A percentile compares a stretch with the other conserved stretches of the same genome.
Conservation (phyloP, 2,113 vertebrate species). For the Tetraodon nigroviridis region DNA sequence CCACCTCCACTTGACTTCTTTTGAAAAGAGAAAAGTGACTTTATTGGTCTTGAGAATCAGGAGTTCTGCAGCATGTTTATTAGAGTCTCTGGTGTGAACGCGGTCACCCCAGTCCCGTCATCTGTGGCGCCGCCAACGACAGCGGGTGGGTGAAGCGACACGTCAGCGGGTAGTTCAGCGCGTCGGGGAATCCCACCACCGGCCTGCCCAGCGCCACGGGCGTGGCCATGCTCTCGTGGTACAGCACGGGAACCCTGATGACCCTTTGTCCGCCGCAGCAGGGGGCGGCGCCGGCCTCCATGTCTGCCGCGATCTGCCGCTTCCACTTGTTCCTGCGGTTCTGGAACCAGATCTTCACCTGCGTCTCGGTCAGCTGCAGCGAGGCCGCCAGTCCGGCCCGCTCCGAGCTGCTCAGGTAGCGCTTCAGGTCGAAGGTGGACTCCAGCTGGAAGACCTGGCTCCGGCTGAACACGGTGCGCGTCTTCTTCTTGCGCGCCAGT, state of each 20-base stretch:
- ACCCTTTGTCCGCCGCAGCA: slow-evolving; percentile 79
- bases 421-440: slow-evolving; percentile 84
- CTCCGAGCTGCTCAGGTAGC: slow-evolving; percentile 84
- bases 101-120: slow-evolving; percentile 83
- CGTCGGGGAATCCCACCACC: slow-evolving; percentile 73
- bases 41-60: neutral
- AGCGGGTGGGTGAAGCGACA: slow-evolving; percentile 75
- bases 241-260: slow-evolving; percentile 83
- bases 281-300: slow-evolving; percentile 75
- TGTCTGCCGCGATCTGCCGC: slow-evolving; percentile 80
- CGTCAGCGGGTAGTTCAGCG: slow-evolving; percentile 77
- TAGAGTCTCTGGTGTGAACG: slow-evolving; percentile 1
- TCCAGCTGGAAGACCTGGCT: slow-evolving; percentile 85
- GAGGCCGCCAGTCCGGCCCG: slow-evolving; percentile 79
- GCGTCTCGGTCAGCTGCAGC: slow-evolving; percentile 83
- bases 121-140: slow-evolving; percentile 81
- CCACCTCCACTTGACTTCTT: neutral
- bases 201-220: slow-evolving; percentile 57
- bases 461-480: slow-evolving; percentile 83
- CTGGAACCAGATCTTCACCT: slow-evolving; percentile 89
- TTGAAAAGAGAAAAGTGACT: neutral
- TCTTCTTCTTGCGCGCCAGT: slow-evolving; percentile 79
- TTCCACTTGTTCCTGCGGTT: slow-evolving; percentile 90
- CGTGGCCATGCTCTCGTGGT: slow-evolving; percentile 75
- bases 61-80: slow-evolving; percentile 24